Percentiles rank a stretch among this genome's conserved stretches.
Conservation (phyloP, 2,113 vertebrate species). For the Lichenostomus cassidix region DNA sequence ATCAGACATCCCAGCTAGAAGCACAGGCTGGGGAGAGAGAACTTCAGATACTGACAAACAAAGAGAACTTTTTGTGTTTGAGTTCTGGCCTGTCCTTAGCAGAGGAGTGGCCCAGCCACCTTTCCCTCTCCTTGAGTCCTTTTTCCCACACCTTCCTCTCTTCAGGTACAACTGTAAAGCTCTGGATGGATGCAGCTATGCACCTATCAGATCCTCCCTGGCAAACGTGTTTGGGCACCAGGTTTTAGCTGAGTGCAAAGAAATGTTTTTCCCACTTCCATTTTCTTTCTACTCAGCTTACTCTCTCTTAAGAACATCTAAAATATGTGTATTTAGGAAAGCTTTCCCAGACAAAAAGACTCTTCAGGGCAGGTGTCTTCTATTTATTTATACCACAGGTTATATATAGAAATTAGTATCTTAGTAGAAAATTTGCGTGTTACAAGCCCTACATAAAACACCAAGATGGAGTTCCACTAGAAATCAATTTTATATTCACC, state of each 20-base stretch:
- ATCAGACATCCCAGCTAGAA: not conserved
- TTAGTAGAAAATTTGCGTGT: not conserved
- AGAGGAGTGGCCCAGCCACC: not conserved
- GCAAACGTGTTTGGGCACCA: not conserved
- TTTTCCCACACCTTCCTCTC: not conserved
- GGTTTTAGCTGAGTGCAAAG: not conserved
- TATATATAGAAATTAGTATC: not conserved
- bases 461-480: not conserved
- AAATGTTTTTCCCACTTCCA: not conserved
- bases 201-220: not conserved
- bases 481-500: not conserved
- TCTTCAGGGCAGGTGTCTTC: not conserved
- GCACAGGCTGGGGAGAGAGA: not conserved
- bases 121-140: not conserved
- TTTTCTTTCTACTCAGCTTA: not conserved
- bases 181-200: not conserved
- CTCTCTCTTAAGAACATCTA: not conserved
- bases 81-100: not conserved
- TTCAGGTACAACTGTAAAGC: not conserved
- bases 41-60: not conserved
- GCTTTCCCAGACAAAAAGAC: not conserved
- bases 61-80: fast-evolving
- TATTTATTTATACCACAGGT: not conserved
- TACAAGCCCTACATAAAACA: not conserved
- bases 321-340: not conserved